phyloP scores from a whole-genome alignment of 2,113 vertebrate genomes.

The Desmodus rotundus region DNA sequence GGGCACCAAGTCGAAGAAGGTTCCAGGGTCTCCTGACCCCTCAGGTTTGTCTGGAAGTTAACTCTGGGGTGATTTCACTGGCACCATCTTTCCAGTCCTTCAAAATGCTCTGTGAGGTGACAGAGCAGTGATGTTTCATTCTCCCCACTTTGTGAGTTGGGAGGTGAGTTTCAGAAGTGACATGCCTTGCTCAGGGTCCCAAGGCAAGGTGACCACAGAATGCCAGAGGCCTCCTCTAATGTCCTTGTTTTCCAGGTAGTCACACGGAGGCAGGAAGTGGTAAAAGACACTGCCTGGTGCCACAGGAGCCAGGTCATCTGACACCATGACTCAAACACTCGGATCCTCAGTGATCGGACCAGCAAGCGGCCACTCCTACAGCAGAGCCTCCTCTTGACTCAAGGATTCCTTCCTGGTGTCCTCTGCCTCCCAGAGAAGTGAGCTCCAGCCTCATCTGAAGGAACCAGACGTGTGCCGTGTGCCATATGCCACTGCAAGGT shows the following conservation, averaged over 20 bases:
- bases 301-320: neutral
- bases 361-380: neutral
- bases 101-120: neutral
- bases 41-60: neutral
- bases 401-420: neutral
- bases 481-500: neutral
- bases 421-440: neutral
- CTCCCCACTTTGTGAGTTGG: neutral
- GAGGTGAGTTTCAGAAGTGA: neutral
- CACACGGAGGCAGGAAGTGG: neutral
- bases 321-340: neutral
- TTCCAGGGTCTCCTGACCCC: neutral
- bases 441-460: neutral
- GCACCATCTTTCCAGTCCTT: neutral
- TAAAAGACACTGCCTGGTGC: neutral
- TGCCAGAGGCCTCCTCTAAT: neutral
- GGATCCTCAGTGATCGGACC: neutral
- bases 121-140: too few relatives aligned
- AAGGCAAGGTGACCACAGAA: neutral
- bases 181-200: neutral
- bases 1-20: neutral
- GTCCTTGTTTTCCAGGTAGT: neutral
- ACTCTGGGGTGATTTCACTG: neutral
- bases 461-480: too few relatives aligned
- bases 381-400: neutral